phyloP scores from a whole-genome alignment of 2,888 invertebrate genomes.

The Eledona agricola region DNA sequence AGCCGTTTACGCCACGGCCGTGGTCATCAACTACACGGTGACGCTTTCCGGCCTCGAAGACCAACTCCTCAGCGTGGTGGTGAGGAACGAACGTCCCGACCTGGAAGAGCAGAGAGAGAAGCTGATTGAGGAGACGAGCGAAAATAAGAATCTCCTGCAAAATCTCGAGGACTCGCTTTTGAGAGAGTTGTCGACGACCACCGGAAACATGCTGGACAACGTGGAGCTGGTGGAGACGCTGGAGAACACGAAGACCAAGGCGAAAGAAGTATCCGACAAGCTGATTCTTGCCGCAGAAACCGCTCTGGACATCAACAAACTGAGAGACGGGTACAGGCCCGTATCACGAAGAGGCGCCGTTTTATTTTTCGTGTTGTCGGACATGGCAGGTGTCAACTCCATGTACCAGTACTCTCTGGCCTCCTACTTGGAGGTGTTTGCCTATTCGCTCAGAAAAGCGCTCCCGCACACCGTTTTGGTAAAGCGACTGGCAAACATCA shows the following conservation, averaged over 20 bases:
- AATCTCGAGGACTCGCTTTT: conserved; percentile 87
- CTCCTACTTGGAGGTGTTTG: conserved; percentile 86
- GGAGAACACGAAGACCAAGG: conserved; percentile 89
- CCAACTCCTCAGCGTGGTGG: conserved; percentile 89
- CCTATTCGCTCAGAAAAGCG: conserved; percentile 81
- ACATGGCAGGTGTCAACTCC: conserved; percentile 86
- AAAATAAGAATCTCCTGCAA: conserved; percentile 84
- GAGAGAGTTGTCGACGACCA: conserved; percentile 83
- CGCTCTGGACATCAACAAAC: conserved; percentile 80
- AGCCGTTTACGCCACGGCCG: conserved; percentile 84
- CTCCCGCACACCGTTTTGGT: conserved; percentile 80
- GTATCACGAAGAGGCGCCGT: conserved; percentile 89
- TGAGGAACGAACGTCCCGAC: conserved; percentile 85
- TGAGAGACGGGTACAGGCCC: conserved; percentile 85
- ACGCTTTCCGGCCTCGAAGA: conserved; percentile 89
- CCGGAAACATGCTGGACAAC: conserved; percentile 94
- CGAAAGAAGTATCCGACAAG: conserved; percentile 82
- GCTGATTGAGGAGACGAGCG: conserved; percentile 84
- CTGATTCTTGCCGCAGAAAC: conserved; percentile 80
- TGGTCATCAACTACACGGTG: conserved; percentile 92
- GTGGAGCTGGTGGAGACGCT: conserved; percentile 84
- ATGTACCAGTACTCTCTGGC: conserved; percentile 94
- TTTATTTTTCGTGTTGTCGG: conserved; percentile 88
- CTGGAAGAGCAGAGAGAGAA: conserved; percentile 87
- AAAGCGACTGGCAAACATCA: conserved; percentile 82